These are phyloP conservation scores for Cydia fagiglandana DNA, from an alignment of 1,140 invertebrate species.

Conservation along the genomic window DNA sequence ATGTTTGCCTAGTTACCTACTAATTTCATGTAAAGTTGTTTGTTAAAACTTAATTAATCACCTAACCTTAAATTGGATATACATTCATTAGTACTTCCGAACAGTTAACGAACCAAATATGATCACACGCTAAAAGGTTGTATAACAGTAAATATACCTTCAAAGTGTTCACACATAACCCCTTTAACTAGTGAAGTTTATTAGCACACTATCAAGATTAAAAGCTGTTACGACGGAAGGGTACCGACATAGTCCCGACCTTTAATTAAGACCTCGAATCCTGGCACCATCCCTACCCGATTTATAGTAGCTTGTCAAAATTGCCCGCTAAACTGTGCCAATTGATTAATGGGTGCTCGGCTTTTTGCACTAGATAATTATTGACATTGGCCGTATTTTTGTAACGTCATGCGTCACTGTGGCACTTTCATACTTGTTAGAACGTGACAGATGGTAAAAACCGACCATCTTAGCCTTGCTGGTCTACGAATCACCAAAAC, in stretches of 20 bases:
- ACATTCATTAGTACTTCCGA: no score
- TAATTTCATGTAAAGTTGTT: no score
- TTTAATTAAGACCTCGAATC: slow-evolving; percentile 60
- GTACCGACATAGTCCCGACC: slow-evolving; percentile 35
- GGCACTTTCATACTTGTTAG: no score
- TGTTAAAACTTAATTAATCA: no score
- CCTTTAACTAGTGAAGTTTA: slow-evolving; percentile 49
- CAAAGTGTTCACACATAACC: not conserved
- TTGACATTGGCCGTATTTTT: no score
- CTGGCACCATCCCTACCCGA: slow-evolving; percentile 39
- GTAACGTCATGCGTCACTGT: no score
- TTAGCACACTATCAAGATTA: slow-evolving; percentile 57
- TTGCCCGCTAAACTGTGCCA: slow-evolving; percentile 36
- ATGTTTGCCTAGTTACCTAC: no score
- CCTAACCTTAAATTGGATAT: no score
- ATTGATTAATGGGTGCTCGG: slow-evolving; percentile 7
- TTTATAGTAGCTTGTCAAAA: slow-evolving; percentile 56
- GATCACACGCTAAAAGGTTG: slow-evolving; percentile 3
- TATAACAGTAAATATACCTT: slow-evolving; percentile 25
- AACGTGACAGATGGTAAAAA: no score
- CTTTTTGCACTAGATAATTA: no score
- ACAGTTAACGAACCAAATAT: not conserved
- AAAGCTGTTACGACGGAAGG: slow-evolving; percentile 47
- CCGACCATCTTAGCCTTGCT: no score
- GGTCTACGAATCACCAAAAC: no score